Conservation (phyloP, 2,113 vertebrate genomes). For the Ifrita kowaldi region DNA sequence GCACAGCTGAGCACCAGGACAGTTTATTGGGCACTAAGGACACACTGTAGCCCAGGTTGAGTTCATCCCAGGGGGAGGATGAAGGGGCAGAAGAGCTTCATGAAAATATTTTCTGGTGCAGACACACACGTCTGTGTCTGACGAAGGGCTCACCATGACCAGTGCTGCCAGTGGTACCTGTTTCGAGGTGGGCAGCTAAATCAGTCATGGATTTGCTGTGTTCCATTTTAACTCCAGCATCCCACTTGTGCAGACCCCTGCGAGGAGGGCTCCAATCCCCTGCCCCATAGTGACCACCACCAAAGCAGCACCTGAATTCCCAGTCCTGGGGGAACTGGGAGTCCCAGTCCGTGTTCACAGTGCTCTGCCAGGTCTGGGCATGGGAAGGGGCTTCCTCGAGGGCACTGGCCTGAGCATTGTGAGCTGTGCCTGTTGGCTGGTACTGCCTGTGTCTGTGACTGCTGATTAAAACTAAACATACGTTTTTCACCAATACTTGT, state of each 20-base stretch:
- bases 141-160: fast-evolving
- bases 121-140: fast-evolving
- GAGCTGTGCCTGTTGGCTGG: neutral
- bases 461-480: neutral
- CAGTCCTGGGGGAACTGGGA: neutral
- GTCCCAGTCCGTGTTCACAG: neutral
- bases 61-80: neutral
- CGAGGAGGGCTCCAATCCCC: neutral
- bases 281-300: neutral
- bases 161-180: neutral
- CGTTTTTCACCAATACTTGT: neutral
- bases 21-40: neutral
- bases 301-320: neutral
- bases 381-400: neutral
- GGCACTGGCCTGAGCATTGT: neutral
- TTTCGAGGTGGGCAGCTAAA: neutral
- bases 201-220: neutral
- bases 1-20: neutral
- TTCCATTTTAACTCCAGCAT: neutral
- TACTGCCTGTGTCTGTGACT: neutral
- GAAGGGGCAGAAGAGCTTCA: neutral
- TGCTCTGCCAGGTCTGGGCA: neutral
- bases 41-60: neutral
- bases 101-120: neutral
- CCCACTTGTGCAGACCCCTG: neutral